phyloP scores from a whole-genome alignment of 1,140 invertebrate species.

The Ips typographus region DNA sequence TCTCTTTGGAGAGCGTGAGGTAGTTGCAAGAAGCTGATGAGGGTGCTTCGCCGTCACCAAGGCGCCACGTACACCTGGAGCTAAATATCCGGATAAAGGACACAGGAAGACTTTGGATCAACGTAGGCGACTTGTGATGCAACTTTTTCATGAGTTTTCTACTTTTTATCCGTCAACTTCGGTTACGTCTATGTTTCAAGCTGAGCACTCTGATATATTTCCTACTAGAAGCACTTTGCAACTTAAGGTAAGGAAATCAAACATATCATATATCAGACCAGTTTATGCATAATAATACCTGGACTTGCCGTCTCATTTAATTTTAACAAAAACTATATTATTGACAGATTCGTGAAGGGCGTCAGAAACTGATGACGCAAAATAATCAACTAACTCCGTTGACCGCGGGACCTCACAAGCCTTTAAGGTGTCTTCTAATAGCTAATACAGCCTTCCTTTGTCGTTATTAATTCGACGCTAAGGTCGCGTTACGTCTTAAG shows the following conservation, averaged over 20 bases:
- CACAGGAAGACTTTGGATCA: slow-evolving; percentile 87
- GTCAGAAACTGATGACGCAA: slow-evolving; percentile 91
- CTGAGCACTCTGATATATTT: slow-evolving; percentile 84
- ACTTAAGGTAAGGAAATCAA: slow-evolving; percentile 62
- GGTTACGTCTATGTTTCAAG: slow-evolving; percentile 90
- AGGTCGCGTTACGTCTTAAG: too few species aligned
- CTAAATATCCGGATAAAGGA: slow-evolving; percentile 65
- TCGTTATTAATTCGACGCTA: too few species aligned
- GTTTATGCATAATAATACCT: too few species aligned
- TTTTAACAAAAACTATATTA: too few species aligned
- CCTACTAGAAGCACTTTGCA: slow-evolving; percentile 91
- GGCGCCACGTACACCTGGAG: slow-evolving; percentile 82
- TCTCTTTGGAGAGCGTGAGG: slow-evolving; percentile 81
- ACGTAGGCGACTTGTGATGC: slow-evolving; percentile 87
- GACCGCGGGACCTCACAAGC: slow-evolving; percentile 38
- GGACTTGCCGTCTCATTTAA: too few species aligned
- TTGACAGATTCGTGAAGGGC: slow-evolving; percentile 83
- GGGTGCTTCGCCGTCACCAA: slow-evolving; percentile 69
- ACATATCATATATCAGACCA: too few species aligned
- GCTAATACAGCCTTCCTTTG: slow-evolving; percentile 36
- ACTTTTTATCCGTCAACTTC: slow-evolving; percentile 82
- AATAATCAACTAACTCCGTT: slow-evolving; percentile 58
- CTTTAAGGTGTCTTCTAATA: slow-evolving; percentile 47
- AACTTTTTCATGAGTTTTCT: slow-evolving; percentile 86
- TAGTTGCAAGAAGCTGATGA: slow-evolving; percentile 47